Evolutionary conservation across 2,888 invertebrate species (phyloP).

Genomic region (Rhyacophila evoluta): DNA sequence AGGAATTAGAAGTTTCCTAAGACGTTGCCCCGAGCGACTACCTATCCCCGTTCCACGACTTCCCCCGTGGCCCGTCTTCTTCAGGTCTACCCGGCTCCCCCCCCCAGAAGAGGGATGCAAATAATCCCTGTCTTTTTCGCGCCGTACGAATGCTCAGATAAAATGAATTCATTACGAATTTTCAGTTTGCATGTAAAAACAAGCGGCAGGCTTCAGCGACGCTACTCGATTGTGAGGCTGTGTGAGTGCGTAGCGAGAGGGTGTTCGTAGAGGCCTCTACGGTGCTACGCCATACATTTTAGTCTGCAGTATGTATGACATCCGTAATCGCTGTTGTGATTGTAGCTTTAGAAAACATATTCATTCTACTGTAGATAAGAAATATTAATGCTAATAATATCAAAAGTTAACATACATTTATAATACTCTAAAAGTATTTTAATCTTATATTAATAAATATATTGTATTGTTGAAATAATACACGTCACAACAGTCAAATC

Average conservation of each 20-base stretch:
- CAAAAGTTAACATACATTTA: too few relatives aligned
- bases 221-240: slow-evolving; percentile 19
- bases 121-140: slow-evolving; percentile 43
- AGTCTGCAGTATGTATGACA: slow-evolving; percentile 15
- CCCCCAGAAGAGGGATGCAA: slow-evolving; percentile 53
- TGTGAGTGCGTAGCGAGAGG: background rate
- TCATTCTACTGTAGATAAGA: background rate
- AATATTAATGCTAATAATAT: too few relatives aligned
- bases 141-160: slow-evolving; percentile 53
- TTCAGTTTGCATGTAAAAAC: slow-evolving; percentile 51
- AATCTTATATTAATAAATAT: too few relatives aligned
- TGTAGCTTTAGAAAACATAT: background rate
- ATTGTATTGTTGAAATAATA: too few relatives aligned
- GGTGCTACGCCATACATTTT: background rate
- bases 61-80: slow-evolving; percentile 56
- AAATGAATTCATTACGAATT: slow-evolving; percentile 55
- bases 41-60: slow-evolving; percentile 57
- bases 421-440: too few relatives aligned
- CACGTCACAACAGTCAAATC: too few relatives aligned
- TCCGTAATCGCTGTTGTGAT: background rate
- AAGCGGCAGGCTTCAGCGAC: slow-evolving; percentile 3
- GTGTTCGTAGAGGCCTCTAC: background rate
- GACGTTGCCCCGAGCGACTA: slow-evolving; percentile 63
- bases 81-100: slow-evolving; percentile 54
- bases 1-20: slow-evolving; percentile 58